Evolutionary conservation across 1,140 invertebrate genomes (phyloP).

Genomic region (Plectrocnemia conspersa): DNA sequence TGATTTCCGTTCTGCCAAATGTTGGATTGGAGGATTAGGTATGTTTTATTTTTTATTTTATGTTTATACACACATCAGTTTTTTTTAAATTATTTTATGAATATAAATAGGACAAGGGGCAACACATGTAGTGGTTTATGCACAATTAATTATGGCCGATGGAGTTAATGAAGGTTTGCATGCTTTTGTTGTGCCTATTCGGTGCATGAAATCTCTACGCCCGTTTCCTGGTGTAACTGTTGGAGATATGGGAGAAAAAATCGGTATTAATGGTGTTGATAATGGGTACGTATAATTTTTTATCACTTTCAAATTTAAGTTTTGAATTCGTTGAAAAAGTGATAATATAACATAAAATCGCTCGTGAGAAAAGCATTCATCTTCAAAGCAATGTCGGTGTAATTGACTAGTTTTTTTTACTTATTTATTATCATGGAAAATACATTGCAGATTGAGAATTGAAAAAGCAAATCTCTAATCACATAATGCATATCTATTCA

Average conservation of each 20-base stretch:
- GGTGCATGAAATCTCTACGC: slow-evolving; percentile 65
- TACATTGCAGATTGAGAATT: too few relatives aligned
- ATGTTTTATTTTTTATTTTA: slow-evolving; percentile 1
- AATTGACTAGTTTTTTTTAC: too few relatives aligned
- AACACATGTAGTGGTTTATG: slow-evolving; percentile 81
- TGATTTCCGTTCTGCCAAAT: slow-evolving; percentile 81
- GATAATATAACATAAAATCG: background rate
- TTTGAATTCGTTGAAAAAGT: background rate
- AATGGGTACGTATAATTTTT: slow-evolving; percentile 63
- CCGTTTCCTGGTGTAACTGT: slow-evolving; percentile 69
- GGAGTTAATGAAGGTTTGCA: slow-evolving; percentile 72
- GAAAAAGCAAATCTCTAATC: too few relatives aligned
- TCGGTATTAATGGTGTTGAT: slow-evolving; percentile 77
- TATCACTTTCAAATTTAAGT: background rate
- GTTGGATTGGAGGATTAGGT: slow-evolving; percentile 69
- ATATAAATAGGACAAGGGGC: slow-evolving; percentile 72
- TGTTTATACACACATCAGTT: background rate
- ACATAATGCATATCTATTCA: too few relatives aligned
- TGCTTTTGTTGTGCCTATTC: slow-evolving; percentile 73
- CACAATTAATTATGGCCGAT: slow-evolving; percentile 71
- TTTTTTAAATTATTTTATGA: background rate
- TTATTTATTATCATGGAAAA: too few relatives aligned
- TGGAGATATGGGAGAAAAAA: slow-evolving; percentile 79
- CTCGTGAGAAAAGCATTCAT: too few relatives aligned
- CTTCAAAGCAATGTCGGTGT: too few relatives aligned